A percentile compares a stretch with the other conserved stretches of the same genome.
phyloP scores from a whole-genome alignment of 2,797 vertebrate species.

The Sternarchorhynchus goeldii region DNA sequence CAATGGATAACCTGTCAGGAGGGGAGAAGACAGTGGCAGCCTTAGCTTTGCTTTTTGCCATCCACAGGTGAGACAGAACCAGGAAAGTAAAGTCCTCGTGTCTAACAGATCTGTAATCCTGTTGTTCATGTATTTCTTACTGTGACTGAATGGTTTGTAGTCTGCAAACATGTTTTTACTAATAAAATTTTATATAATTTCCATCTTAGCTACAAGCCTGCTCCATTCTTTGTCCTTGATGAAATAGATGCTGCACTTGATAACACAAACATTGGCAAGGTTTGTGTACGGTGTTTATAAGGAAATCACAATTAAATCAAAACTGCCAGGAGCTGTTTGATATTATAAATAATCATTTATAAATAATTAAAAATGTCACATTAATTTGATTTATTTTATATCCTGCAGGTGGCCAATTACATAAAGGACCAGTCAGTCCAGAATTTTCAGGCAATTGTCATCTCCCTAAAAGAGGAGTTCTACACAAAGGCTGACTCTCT shows the following conservation, averaged over 20 bases:
- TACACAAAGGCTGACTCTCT: constrained; percentile 94
- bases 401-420: constrained; percentile 87
- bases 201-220: constrained; percentile 85
- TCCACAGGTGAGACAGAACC: constrained; percentile 80
- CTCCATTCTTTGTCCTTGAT: constrained; percentile 92
- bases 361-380: background rate
- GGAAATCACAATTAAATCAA: background rate
- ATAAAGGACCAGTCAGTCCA: constrained; percentile 90
- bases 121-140: background rate
- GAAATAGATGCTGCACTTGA: constrained; percentile 93
- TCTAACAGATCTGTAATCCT: background rate
- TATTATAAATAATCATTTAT: background rate
- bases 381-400: background rate
- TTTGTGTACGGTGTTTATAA: constrained; percentile 56
- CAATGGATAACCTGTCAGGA: constrained; percentile 94
- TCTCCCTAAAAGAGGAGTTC: constrained; percentile 94
- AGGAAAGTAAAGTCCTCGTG: background rate
- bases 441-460: constrained; percentile 92
- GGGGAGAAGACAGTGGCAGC: constrained; percentile 94
- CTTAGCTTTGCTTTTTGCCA: constrained; percentile 92
- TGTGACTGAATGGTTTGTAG: background rate
- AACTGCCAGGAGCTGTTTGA: background rate
- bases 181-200: background rate
- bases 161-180: background rate
- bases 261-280: constrained; percentile 96